Evolutionary conservation across 2,888 invertebrate genomes (phyloP), one percentile per base, ranked within the genome.

Genomic region (Scelioninae gen. 1): DNA sequence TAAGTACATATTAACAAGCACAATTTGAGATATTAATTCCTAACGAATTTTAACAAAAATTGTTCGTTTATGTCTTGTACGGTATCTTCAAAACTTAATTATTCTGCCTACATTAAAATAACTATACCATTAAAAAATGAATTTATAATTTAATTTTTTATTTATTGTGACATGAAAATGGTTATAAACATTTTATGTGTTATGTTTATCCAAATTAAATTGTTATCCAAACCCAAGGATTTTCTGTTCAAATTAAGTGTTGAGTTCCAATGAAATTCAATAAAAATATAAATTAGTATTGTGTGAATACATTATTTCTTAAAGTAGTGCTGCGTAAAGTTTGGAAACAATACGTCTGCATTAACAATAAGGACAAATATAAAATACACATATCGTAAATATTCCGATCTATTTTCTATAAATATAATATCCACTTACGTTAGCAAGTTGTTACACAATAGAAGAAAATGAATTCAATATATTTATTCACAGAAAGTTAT

Each of bases 401-500:
- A 66, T 49, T 75, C 31, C 47, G 23, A 55, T 47, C 43, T 63
- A 45, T 74, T 74, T 72, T 47, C 63, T 74, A 74, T 74, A 63
- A 63, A 74, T 65, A 74, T 38, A 34, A 53, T 34, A 16, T 34
- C 23, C 47, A 38, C 34, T 56, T 63, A 45, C 47, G 43, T 29
- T 23, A 40, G 8, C 51, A 13, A 34, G 53, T 45, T 74, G 62
- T 63, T 74, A 72, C n/a, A n/a, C n/a, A n/a, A n/a, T n/a, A n/a
- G n/a, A n/a, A n/a, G n/a, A n/a, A n/a, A n/a, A n/a, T n/a, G n/a
- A n/a, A n/a, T 72, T 72, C 62, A 53, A 55, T 74, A 74, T 74
- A 63, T 74, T 63, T 74, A 63, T 63, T 74, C 55, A 13, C 47
- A 43, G 32, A 62, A 72, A 72, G 51, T 62, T 72, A 62, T 62